Evolutionary conservation across 2,888 invertebrate genomes (phyloP).

Genomic region (Drosophila seclusa): DNA sequence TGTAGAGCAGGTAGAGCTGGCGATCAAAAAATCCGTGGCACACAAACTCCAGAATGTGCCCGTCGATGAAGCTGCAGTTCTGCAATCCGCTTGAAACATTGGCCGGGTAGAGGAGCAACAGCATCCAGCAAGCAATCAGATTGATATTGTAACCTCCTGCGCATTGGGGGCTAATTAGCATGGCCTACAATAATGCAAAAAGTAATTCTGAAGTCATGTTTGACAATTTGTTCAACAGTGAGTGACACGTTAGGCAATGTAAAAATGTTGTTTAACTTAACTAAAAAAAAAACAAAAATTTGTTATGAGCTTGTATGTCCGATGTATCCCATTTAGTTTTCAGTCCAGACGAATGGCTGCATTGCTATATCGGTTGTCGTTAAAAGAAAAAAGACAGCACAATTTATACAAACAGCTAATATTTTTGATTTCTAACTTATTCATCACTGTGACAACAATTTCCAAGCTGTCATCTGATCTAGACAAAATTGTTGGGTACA

Average conservation of each 20-base stretch:
- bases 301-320: background rate
- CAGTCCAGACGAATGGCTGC: background rate
- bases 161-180: conserved; percentile 62
- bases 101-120: conserved; percentile 39
- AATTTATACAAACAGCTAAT: background rate
- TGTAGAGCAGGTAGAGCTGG: conserved; percentile 41
- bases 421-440: background rate
- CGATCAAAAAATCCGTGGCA: conserved; percentile 51
- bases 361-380: background rate
- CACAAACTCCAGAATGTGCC: conserved; percentile 60
- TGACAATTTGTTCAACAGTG: conserved; percentile 53
- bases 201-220: conserved; percentile 63
- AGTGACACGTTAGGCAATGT: conserved; percentile 47
- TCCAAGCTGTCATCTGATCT: background rate
- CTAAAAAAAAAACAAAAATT: background rate
- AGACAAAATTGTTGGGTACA: background rate
- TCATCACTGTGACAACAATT: background rate
- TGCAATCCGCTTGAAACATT: conserved; percentile 1
- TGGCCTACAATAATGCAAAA: conserved; percentile 63
- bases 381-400: background rate
- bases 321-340: conserved; percentile 1
- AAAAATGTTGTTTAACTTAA: background rate
- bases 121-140: conserved; percentile 49
- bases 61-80: conserved; percentile 61
- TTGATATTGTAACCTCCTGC: conserved; percentile 59